Percentiles rank a stretch among this genome's conserved stretches.
phyloP scores from a whole-genome alignment of 2,888 invertebrate species.

The Drosophila anomelani region DNA sequence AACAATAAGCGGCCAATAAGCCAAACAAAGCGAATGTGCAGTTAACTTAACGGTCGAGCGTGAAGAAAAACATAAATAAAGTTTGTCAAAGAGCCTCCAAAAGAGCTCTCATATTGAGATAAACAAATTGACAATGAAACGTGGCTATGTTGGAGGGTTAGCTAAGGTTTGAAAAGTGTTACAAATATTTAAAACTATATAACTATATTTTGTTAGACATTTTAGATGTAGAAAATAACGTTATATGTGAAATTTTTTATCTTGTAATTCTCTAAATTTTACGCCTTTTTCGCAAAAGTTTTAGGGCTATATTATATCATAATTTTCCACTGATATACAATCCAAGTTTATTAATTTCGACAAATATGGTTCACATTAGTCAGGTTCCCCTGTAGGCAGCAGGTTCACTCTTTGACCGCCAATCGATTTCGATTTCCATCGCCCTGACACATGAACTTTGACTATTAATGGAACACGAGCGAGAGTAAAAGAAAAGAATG shows the following conservation, averaged over 20 bases:
- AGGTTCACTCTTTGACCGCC: constrained; percentile 29
- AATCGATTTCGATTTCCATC: constrained; percentile 58
- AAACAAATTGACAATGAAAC: constrained; percentile 27
- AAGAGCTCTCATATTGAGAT: constrained; percentile 36
- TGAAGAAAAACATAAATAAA: constrained; percentile 75
- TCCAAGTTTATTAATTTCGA: too few species aligned
- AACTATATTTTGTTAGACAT: too few species aligned
- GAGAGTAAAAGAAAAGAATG: constrained; percentile 33
- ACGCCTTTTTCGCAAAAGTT: too few species aligned
- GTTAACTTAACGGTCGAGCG: constrained; percentile 79
- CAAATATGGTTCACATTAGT: neutral
- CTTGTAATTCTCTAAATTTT: too few species aligned
- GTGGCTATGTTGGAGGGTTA: neutral
- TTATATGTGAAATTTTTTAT: too few species aligned
- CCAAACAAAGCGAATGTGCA: constrained; percentile 78
- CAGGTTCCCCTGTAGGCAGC: constrained; percentile 7
- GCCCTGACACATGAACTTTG: constrained; percentile 71
- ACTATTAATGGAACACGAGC: constrained; percentile 34
- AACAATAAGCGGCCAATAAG: constrained; percentile 73
- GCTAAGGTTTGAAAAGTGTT: too few species aligned
- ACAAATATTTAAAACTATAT: too few species aligned
- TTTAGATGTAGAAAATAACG: too few species aligned
- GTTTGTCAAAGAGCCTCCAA: constrained; percentile 35
- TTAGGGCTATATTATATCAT: too few species aligned
- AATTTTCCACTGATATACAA: neutral